Base-by-base conservation (phyloP, 2,888 invertebrate genomes). In the Alloplasta piceator region DNA sequence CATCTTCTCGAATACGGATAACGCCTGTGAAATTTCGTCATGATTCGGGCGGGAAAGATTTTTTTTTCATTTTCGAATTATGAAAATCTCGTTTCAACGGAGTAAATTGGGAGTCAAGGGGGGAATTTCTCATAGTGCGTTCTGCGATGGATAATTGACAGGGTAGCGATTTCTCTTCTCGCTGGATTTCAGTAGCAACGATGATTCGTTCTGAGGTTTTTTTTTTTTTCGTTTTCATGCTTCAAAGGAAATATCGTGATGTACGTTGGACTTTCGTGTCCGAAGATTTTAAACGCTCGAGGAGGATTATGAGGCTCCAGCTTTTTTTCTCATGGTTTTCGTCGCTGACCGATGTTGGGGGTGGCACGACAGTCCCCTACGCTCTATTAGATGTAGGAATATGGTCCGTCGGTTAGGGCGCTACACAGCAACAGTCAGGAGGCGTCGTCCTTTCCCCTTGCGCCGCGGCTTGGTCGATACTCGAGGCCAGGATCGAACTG, bases 401-500 rank as follows among this genome's bases (percentile, higher is more conserved):
- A 98, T 94, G 98, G 98, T 94, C 98, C 98, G 94, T 98, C 98
- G 92, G 98, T 98, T 95, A 98, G 97, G 96, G 98, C 98, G 97
- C 98, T 98, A 97, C 98, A 98, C 95, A 98, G 96, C 96, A 98
- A 96, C 95, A 98, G 98, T 98, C 98, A 98, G 96, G 98, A 98
- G 94, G 97, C 97, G 94, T 98, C 98, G 93, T 98, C 98, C 93
- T 98, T 98, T 93, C 95, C 95, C 86, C 95, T 94, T 87, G 95
- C 95, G 86, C 95, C 95, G 90, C 96, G 94, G 91, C 95, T 96
- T 92, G 98, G 96, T 91, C 98, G 98, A 94, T 98, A 98, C 94
- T 98, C 98, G 92, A 98, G 94, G 92, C 98, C 98, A 82, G 98
- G 98, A 94, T 99, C 98, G 94, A 99, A 98, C 94, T 99, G 98